Evolutionary conservation across 2,797 vertebrate species (phyloP).

Genomic region (Podarcis lilfordi): DNA sequence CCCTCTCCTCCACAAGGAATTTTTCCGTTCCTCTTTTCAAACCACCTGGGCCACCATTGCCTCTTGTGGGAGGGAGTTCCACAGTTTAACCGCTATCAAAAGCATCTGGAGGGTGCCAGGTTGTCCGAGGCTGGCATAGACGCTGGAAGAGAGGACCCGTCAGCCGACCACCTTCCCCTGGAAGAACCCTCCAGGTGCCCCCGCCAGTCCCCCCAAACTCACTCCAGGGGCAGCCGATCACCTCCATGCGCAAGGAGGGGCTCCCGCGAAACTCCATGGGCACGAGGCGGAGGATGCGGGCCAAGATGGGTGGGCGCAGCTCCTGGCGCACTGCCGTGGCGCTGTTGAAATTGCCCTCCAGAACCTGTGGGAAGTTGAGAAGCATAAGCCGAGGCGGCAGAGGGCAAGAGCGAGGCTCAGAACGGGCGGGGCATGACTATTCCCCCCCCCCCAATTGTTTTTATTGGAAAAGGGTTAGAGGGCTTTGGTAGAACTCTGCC

Average conservation of each 20-base stretch:
- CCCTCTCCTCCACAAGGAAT: no score
- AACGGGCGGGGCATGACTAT: accelerated
- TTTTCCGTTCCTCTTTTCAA: no score
- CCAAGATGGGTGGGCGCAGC: slow-evolving; percentile 76
- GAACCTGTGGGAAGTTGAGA: slow-evolving; percentile 62
- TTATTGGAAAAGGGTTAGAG: no score
- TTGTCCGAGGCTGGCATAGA: no score
- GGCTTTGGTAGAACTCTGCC: no score
- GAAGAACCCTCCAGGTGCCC: background rate
- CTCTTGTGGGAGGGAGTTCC: no score
- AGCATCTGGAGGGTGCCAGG: no score
- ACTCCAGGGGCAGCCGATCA: slow-evolving; percentile 84
- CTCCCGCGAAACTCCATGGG: slow-evolving; percentile 80
- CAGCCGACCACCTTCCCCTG: accelerated
- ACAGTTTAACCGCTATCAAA: no score
- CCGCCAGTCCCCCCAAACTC: background rate
- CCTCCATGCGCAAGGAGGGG: slow-evolving; percentile 83
- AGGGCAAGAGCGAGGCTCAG: background rate
- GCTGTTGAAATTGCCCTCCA: slow-evolving; percentile 80
- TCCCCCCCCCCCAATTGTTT: no score
- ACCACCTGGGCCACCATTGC: no score
- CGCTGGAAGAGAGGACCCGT: no score
- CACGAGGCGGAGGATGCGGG: slow-evolving; percentile 82
- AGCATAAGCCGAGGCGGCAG: accelerated
- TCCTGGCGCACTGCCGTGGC: slow-evolving; percentile 78